Evolutionary conservation across 2,797 vertebrate species (phyloP), one percentile per base, ranked within the genome.

Genomic region (Loris lydekkerianus): DNA sequence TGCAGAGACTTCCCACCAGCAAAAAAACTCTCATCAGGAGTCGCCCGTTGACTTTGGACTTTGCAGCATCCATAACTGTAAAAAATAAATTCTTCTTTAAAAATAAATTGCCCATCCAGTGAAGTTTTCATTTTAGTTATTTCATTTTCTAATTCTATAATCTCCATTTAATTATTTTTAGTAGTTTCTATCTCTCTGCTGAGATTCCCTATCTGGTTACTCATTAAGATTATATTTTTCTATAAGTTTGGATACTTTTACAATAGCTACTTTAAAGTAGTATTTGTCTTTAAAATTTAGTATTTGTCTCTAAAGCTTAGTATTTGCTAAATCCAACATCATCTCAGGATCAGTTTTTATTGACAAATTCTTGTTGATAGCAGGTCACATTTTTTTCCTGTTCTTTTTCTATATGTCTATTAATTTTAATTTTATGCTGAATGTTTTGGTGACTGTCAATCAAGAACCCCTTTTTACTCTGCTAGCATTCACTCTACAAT

Each of bases 191-290:
- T 90, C 87, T 86, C 29, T 72, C 81, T 94, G 77, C 61, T 78
- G 46, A n/a, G 53, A 91, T 83, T 92, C n/a, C 86, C 20, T 75
- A 25, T 76, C 29, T 70, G 4, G 86, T 87, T 34, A n/a, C 10
- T 86, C 61, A 87, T 77, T 82, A 70, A 87, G 29, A 69, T 86
- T 37, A n/a, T 76, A 76, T 34, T 76, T 96, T 81, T n/a, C 76
- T 86, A 86, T 76, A 69, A 58, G 29, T 18, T n/a, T 93, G 49
- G 34, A 61, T 77, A 56, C 43, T 65, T 84, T 84, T 43, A 69
- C n/a, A 86, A 67, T 31, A 82, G 81, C n/a, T 61, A 29, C 60
- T 86, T 3, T 67, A 67, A 95, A 86, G 61, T 75, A 75, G 29
- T 76, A 49, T 67, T 67, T 67, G 65, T 67, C 65, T 67, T 65